phyloP scores from a whole-genome alignment of 2,113 vertebrate species.

The Anhinga rufa region DNA sequence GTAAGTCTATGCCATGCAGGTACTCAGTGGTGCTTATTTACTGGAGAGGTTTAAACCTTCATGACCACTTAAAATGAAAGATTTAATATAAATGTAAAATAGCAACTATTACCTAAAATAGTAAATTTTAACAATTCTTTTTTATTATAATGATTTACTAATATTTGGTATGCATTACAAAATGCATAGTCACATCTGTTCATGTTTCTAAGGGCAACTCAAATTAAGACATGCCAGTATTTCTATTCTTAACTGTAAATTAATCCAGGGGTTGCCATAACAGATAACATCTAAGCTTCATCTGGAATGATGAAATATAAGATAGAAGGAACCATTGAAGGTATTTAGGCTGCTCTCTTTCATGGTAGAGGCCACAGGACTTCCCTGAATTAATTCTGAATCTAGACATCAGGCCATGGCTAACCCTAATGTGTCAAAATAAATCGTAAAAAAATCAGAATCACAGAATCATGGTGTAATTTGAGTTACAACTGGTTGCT shows the following conservation, averaged over 20 bases:
- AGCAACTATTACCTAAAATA: not conserved
- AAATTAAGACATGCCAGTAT: not conserved
- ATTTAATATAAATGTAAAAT: not conserved
- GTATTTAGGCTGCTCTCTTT: not conserved
- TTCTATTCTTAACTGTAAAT: not conserved
- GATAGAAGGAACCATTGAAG: not conserved
- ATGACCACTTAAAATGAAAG: not conserved
- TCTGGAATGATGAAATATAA: not conserved
- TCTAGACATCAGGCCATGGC: not conserved
- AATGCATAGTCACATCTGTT: not conserved
- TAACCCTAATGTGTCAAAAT: not conserved
- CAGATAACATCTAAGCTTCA: not conserved
- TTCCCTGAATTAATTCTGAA: not conserved
- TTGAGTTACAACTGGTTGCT: not conserved
- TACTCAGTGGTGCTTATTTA: not conserved
- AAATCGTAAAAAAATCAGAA: not conserved
- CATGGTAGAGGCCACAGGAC: not conserved
- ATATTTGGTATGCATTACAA: not conserved
- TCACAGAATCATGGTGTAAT: not conserved
- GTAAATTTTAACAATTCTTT: not conserved
- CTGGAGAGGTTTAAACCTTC: not conserved
- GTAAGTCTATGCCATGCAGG: not conserved
- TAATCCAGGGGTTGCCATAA: not conserved
- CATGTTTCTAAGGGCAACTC: not conserved
- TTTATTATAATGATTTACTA: not conserved